Conservation (phyloP, 2,113 vertebrate species). For the Cavia aperea region DNA sequence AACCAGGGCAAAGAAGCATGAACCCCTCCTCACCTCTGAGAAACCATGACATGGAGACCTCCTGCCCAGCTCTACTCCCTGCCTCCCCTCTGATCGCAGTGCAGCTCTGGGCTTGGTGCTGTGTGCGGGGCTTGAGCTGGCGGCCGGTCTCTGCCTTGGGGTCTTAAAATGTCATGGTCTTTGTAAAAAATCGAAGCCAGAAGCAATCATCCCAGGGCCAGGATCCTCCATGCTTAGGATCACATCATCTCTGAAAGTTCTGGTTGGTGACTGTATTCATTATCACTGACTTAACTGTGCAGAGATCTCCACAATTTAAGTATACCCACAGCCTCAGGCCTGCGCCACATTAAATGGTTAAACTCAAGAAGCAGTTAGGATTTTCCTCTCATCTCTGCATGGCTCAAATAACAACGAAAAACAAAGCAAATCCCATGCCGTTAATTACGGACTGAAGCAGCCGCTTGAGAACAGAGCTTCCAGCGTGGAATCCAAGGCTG, state of each 20-base stretch:
- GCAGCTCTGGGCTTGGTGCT: rapidly evolving
- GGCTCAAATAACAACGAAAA: neutral
- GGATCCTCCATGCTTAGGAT: neutral
- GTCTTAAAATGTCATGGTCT: neutral
- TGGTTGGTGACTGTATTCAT: neutral
- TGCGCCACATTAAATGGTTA: neutral
- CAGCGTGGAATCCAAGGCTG: too few relatives aligned
- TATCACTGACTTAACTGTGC: neutral
- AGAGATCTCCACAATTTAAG: neutral
- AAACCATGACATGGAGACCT: neutral
- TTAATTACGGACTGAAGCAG: neutral
- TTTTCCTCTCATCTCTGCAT: neutral
- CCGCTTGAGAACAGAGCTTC: neutral
- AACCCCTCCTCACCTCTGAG: neutral
- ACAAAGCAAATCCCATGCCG: neutral
- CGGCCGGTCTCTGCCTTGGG: rapidly evolving
- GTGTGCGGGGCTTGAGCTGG: neutral
- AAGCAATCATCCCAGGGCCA: neutral
- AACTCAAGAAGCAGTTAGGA: neutral
- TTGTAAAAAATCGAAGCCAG: neutral
- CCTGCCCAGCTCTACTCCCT: rapidly evolving
- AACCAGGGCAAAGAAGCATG: too few relatives aligned
- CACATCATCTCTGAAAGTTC: neutral
- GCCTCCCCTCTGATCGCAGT: too few relatives aligned
- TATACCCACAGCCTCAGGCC: neutral